Evolutionary conservation across 2,888 invertebrate species (phyloP).

Genomic region (Craniophora ligustri): DNA sequence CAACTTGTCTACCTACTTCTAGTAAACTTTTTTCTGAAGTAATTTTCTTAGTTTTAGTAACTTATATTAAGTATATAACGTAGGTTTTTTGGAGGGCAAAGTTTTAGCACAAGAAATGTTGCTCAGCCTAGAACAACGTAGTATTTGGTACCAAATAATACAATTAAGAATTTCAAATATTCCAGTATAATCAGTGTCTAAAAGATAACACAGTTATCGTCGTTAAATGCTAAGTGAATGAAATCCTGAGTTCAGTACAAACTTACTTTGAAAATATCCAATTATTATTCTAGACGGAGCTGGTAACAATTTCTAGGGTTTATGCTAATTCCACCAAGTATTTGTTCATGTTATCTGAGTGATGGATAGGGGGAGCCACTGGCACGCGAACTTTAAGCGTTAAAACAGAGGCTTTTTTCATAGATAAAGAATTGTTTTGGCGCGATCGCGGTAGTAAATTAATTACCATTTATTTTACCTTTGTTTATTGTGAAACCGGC

Average conservation of each 20-base stretch:
- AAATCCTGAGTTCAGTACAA: conserved; percentile 33
- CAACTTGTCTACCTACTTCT: too few relatives aligned
- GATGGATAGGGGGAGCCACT: conserved; percentile 75
- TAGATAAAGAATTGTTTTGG: conserved; percentile 52
- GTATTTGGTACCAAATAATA: conserved; percentile 2
- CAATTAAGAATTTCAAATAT: conserved; percentile 33
- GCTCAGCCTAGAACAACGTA: not conserved
- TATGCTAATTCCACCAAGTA: conserved; percentile 76
- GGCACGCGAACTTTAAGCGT: conserved; percentile 67
- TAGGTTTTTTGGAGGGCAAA: not conserved
- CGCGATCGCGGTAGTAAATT: conserved; percentile 48
- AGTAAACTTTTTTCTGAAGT: too few relatives aligned
- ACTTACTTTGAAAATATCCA: conserved; percentile 45
- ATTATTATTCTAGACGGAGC: conserved; percentile 65
- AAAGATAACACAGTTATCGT: conserved; percentile 31
- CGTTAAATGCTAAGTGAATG: conserved; percentile 47
- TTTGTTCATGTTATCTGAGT: conserved; percentile 77
- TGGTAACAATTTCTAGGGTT: conserved; percentile 70
- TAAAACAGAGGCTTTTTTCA: conserved; percentile 47
- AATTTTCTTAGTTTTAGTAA: too few relatives aligned
- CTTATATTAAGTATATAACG: too few relatives aligned
- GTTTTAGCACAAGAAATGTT: not conserved
- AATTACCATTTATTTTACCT: conserved; percentile 47
- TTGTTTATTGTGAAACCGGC: conserved; percentile 32
- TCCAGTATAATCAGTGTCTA: conserved; percentile 32